Conservation (phyloP, 2,113 vertebrate genomes). For the Coryphaenoides rupestris region DNA sequence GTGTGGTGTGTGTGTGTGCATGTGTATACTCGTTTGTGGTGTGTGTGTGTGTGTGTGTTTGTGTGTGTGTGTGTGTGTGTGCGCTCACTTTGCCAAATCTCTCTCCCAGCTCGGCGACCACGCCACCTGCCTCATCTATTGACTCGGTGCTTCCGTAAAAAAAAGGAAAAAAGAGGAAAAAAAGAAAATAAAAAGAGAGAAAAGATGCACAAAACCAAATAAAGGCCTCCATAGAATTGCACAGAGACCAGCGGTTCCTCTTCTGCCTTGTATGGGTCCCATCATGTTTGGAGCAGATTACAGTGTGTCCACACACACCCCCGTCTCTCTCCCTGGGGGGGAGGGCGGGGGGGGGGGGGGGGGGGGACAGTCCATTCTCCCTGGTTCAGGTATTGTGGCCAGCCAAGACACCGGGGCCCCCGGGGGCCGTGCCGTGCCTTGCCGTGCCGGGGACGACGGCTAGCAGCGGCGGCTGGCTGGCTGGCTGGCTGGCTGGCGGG, state of each 20-base stretch:
- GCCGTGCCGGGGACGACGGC: conserved; percentile 75
- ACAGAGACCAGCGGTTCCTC: conserved; percentile 40
- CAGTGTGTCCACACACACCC: conserved; percentile 55
- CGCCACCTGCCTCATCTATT: conserved; percentile 44
- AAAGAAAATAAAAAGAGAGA: conserved; percentile 23
- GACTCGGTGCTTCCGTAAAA: conserved; percentile 29
- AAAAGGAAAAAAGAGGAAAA: conserved; percentile 26
- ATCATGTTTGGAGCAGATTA: conserved; percentile 72
- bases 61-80: no score
- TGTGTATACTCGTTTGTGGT: no score
- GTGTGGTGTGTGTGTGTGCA: no score
- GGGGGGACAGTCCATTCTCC: conserved; percentile 37
- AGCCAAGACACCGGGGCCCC: conserved; percentile 78
- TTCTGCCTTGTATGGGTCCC: conserved; percentile 53
- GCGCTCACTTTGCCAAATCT: neutral
- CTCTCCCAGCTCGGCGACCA: conserved; percentile 19
- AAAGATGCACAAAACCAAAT: conserved; percentile 42
- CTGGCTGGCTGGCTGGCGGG: no score
- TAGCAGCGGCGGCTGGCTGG: no score
- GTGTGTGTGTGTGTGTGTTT: no score
- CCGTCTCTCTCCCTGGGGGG: conserved; percentile 42
- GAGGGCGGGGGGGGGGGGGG: no score
- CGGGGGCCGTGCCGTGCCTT: conserved; percentile 44
- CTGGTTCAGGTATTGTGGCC: conserved; percentile 67
- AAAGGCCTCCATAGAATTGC: conserved; percentile 53